Percentiles rank a stretch among this genome's conserved stretches.
phyloP scores from a whole-genome alignment of 30 jellyfish, hydroid and myxozoan species.

The Chironex yamaguchii region DNA sequence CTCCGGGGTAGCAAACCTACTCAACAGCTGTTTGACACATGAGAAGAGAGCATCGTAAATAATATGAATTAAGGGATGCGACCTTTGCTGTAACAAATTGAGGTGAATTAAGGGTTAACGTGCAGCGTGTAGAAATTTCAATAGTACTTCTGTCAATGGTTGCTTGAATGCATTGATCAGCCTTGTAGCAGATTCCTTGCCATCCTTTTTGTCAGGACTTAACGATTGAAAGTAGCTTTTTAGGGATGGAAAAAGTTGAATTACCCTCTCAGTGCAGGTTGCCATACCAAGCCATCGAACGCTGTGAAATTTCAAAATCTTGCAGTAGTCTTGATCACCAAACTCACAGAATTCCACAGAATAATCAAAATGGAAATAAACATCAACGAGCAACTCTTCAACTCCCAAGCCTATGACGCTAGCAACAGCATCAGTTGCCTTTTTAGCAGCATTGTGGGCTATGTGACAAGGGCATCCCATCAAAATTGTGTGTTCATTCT shows the following conservation, averaged over 20 bases:
- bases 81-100: background rate
- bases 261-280: background rate
- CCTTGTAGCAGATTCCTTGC: background rate
- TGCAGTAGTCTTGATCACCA: background rate
- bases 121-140: background rate
- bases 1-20: background rate
- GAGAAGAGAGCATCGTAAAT: background rate
- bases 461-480: background rate
- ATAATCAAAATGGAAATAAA: background rate
- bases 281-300: background rate
- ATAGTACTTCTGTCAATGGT: background rate
- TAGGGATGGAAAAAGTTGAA: background rate
- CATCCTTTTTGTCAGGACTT: background rate
- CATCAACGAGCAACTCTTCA: background rate
- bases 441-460: background rate
- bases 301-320: background rate
- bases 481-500: background rate
- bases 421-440: background rate
- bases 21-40: background rate
- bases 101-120: background rate
- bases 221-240: background rate
- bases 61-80: background rate
- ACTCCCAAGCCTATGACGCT: background rate
- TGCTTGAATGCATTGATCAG: background rate
- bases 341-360: background rate